phyloP scores from a whole-genome alignment of 2,888 invertebrate genomes.

The Idaea dimidiata region DNA sequence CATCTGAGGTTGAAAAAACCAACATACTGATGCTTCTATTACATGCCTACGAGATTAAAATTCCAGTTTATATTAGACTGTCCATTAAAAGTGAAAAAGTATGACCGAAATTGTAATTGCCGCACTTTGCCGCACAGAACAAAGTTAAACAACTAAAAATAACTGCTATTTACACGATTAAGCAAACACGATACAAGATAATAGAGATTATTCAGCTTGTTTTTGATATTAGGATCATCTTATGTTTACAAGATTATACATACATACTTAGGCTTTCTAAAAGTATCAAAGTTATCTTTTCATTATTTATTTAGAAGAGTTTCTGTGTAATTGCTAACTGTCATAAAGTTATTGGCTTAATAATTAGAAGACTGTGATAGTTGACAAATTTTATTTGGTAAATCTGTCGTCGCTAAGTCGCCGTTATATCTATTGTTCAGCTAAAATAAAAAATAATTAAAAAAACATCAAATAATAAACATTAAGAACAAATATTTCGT shows the following conservation, averaged over 20 bases:
- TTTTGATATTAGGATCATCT: not conserved
- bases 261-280: not conserved
- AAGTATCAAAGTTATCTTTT: not conserved
- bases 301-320: not conserved
- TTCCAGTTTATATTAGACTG: not conserved
- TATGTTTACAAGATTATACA: not conserved
- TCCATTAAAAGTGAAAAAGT: not conserved
- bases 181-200: not conserved
- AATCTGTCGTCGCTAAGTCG: too few relatives aligned
- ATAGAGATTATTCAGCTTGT: slow-evolving; percentile 1
- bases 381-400: too few relatives aligned
- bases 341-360: too few relatives aligned
- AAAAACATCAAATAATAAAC: too few relatives aligned
- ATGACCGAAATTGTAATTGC: not conserved
- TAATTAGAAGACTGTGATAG: too few relatives aligned
- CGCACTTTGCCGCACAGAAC: slow-evolving; percentile 1
- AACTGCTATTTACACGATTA: not conserved
- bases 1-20: not conserved
- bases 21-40: not conserved
- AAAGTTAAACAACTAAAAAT: slow-evolving; percentile 1
- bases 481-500: too few relatives aligned
- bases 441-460: too few relatives aligned
- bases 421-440: too few relatives aligned
- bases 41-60: not conserved
- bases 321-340: too few relatives aligned